Evolutionary conservation across 2,113 vertebrate genomes (phyloP).

Genomic region (Hypanus sabinus): DNA sequence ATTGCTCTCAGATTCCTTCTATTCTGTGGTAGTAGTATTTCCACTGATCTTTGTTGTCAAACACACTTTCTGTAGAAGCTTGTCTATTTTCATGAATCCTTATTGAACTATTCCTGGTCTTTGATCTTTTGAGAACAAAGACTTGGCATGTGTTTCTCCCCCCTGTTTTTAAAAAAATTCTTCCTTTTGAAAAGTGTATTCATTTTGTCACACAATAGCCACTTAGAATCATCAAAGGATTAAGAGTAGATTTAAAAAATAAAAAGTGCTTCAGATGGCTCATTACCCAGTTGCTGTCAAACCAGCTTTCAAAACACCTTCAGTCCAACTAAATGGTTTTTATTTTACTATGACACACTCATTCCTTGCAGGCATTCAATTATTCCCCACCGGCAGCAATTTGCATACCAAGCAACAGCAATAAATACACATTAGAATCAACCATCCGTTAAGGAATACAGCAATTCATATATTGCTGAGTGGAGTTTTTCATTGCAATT

Average conservation of each 20-base stretch:
- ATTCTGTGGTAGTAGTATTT: not conserved
- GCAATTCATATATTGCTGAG: conserved; percentile 24
- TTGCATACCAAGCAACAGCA: not conserved
- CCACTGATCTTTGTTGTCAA: not conserved
- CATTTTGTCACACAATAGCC: not conserved
- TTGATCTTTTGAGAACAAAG: not conserved
- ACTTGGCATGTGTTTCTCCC: not conserved
- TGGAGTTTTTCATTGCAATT: conserved; percentile 10
- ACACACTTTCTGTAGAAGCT: not conserved
- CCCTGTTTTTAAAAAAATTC: not conserved
- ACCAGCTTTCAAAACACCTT: not conserved
- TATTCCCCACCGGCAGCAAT: conserved; percentile 3
- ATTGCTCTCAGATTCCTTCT: not conserved
- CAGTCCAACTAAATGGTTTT: not conserved
- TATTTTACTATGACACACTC: conserved; percentile 34
- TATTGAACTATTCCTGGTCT: not conserved
- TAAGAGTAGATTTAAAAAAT: not conserved
- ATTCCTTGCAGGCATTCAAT: conserved; percentile 26
- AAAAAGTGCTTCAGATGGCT: not conserved
- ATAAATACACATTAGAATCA: conserved; percentile 31
- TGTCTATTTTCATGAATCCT: not conserved
- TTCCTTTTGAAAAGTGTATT: not conserved
- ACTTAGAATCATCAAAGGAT: not conserved
- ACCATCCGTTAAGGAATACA: conserved; percentile 25
- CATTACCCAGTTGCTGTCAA: not conserved